Conservation (phyloP, 2,797 vertebrate genomes). For the Danionella dracula region DNA sequence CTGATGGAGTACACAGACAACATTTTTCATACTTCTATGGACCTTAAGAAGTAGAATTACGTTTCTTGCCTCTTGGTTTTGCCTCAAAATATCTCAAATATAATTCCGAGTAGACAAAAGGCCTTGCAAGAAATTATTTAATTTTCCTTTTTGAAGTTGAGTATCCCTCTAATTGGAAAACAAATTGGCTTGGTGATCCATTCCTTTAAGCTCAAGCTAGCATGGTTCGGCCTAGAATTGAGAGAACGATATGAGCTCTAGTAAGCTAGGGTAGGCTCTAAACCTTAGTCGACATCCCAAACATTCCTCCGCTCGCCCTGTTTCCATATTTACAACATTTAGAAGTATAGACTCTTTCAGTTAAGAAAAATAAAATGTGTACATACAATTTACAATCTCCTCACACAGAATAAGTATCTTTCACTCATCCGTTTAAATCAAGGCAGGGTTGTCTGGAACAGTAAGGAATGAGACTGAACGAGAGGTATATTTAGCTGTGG, state of each 20-base stretch:
- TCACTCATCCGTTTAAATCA: neutral
- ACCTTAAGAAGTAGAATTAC: too few relatives aligned
- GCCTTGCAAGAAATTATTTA: too few relatives aligned
- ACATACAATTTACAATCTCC: slow-evolving; percentile 65
- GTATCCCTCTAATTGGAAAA: too few relatives aligned
- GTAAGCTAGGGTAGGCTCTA: neutral
- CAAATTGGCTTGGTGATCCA: too few relatives aligned
- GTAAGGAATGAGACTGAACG: neutral
- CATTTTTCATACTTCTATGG: too few relatives aligned
- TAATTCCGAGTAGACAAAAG: too few relatives aligned
- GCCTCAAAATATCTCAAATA: too few relatives aligned
- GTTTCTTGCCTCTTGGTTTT: too few relatives aligned
- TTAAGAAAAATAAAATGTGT: slow-evolving; percentile 71
- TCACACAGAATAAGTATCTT: slow-evolving; percentile 53
- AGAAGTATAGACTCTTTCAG: slow-evolving; percentile 64
- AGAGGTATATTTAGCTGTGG: slow-evolving; percentile 30
- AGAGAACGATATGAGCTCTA: slow-evolving; percentile 23
- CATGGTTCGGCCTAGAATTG: neutral
- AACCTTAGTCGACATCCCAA: neutral
- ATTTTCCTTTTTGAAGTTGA: too few relatives aligned
- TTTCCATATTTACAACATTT: slow-evolving; percentile 65
- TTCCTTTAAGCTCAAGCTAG: neutral
- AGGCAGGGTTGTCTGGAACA: neutral
- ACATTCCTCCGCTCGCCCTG: slow-evolving; percentile 1
- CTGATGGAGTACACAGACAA: too few relatives aligned